phyloP scores from a whole-genome alignment of 2,113 vertebrate genomes.

The Indicator indicator region DNA sequence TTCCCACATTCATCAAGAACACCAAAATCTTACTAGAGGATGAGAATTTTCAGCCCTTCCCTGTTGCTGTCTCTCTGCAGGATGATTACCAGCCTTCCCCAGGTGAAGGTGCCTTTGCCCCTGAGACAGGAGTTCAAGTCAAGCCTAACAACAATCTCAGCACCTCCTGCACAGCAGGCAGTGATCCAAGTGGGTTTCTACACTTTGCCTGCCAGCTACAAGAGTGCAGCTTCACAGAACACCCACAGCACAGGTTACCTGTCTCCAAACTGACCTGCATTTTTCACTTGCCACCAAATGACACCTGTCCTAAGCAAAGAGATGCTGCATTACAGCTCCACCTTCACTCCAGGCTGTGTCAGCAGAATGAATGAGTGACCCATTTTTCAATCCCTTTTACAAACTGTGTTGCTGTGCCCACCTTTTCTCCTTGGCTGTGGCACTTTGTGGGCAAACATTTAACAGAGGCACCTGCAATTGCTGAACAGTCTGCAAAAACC shows the following conservation, averaged over 20 bases:
- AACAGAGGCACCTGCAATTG: background rate
- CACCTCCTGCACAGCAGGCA: background rate
- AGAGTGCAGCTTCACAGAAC: background rate
- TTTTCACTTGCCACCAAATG: background rate
- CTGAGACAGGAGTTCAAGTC: background rate
- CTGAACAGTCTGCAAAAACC: background rate
- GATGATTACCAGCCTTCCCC: background rate
- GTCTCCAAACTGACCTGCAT: background rate
- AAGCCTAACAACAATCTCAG: background rate
- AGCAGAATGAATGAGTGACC: background rate
- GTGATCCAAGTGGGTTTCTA: background rate
- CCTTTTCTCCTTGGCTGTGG: background rate
- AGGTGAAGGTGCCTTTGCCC: background rate
- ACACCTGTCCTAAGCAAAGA: background rate
- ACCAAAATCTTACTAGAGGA: background rate
- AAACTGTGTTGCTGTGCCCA: background rate
- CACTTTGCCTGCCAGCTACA: background rate
- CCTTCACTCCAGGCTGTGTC: background rate
- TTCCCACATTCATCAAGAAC: background rate
- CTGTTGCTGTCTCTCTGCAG: background rate
- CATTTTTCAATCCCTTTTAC: background rate
- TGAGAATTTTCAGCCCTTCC: background rate
- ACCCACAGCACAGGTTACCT: background rate
- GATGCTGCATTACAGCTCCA: background rate
- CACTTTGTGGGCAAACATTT: background rate